phyloP scores from a whole-genome alignment of 2,888 invertebrate species.

The Timema podura region DNA sequence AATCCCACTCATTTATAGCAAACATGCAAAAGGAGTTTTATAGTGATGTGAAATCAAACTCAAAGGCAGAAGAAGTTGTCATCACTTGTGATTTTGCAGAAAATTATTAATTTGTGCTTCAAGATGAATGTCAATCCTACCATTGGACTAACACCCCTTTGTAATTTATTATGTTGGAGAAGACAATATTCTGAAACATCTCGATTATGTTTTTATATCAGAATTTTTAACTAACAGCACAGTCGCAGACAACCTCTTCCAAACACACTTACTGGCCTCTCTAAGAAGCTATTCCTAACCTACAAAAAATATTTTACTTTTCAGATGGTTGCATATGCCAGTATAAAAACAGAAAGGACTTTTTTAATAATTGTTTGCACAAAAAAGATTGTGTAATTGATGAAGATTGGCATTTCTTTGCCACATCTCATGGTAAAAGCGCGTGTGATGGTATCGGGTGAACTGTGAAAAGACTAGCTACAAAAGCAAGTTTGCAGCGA shows the following conservation, averaged over 20 bases:
- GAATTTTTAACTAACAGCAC: background rate
- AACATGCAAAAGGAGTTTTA: background rate
- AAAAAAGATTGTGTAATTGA: background rate
- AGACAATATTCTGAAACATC: background rate
- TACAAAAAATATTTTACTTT: background rate
- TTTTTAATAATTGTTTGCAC: background rate
- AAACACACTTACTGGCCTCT: background rate
- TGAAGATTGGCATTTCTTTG: background rate
- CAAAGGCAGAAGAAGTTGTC: background rate
- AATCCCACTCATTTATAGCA: background rate
- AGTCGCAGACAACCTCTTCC: background rate
- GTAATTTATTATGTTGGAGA: background rate
- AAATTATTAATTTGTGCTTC: constrained; percentile 5
- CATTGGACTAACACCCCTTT: constrained; percentile 1
- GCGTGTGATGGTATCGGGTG: background rate
- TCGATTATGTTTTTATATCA: background rate
- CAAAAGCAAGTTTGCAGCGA: background rate
- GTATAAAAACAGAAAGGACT: background rate
- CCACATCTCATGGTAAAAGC: constrained; percentile 2
- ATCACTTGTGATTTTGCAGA: background rate
- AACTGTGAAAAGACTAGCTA: background rate
- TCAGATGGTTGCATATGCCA: background rate
- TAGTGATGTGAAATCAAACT: background rate
- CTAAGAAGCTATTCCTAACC: background rate
- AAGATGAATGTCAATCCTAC: background rate